These are phyloP conservation scores for Leucopsar rothschildi DNA, from an alignment of 2,113 vertebrate genomes.

Conservation along the genomic window DNA sequence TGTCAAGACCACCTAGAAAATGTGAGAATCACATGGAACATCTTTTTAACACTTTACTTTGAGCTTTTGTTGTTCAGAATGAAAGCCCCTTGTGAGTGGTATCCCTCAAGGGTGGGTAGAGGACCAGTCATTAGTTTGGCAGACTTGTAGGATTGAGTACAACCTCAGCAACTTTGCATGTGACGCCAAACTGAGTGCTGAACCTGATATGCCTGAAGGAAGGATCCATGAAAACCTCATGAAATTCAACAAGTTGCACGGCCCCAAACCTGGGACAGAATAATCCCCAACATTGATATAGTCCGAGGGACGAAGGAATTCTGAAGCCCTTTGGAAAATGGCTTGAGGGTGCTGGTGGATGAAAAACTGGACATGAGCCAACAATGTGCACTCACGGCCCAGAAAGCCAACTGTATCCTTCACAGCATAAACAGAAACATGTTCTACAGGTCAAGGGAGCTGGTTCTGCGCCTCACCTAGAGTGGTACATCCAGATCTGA, in stretches of 20 bases:
- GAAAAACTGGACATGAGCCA: neutral
- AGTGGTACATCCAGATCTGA: neutral
- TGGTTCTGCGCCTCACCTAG: neutral
- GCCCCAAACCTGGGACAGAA: neutral
- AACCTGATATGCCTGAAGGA: neutral
- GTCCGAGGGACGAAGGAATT: neutral
- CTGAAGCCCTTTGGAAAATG: neutral
- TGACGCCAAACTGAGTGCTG: neutral
- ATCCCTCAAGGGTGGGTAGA: too few species aligned
- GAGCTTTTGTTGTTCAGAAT: neutral
- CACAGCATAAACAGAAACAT: rapidly evolving
- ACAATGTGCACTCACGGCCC: rapidly evolving
- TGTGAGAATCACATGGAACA: neutral
- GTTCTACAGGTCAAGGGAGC: neutral
- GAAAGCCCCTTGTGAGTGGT: neutral
- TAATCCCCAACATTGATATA: neutral
- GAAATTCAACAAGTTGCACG: neutral
- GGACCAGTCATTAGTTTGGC: rapidly evolving
- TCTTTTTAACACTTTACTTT: neutral
- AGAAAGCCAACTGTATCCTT: neutral
- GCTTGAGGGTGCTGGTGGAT: neutral
- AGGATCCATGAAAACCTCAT: neutral
- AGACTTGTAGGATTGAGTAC: neutral
- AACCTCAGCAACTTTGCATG: neutral
- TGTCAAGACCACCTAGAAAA: neutral